Conservation (phyloP, 2,888 invertebrate species). For the Sarcophaga caerulescens region DNA sequence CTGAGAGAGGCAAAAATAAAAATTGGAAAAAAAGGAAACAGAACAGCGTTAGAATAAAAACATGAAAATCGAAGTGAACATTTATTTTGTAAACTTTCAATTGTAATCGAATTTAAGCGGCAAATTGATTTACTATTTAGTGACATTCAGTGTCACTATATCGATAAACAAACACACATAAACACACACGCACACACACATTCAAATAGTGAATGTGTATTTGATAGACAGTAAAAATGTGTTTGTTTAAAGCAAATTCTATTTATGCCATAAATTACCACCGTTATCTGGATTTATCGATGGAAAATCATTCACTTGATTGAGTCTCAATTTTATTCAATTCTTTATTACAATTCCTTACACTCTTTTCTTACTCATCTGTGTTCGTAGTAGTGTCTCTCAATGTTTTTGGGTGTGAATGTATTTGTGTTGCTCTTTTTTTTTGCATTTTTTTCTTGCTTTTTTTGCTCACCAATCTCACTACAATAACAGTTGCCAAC, state of each 20-base stretch:
- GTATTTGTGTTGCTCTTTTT: slow-evolving; percentile 4
- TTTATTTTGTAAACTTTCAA: slow-evolving; percentile 58
- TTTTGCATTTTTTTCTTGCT: background rate
- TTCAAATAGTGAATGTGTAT: slow-evolving; percentile 6
- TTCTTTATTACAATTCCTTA: slow-evolving; percentile 36
- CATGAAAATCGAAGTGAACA: slow-evolving; percentile 23
- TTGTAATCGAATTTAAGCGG: slow-evolving; percentile 64
- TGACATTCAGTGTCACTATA: slow-evolving; percentile 63
- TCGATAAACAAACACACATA: slow-evolving; percentile 36
- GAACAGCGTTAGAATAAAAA: background rate
- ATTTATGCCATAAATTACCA: slow-evolving; percentile 69
- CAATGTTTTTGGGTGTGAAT: background rate
- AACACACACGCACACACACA: too few relatives aligned
- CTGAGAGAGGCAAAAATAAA: too few relatives aligned
- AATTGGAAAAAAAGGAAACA: slow-evolving; percentile 30
- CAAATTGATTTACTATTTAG: slow-evolving; percentile 67
- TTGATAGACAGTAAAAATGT: slow-evolving; percentile 60
- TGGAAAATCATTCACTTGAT: slow-evolving; percentile 70
- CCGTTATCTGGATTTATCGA: slow-evolving; percentile 70
- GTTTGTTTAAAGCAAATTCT: slow-evolving; percentile 61
- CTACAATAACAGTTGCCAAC: background rate
- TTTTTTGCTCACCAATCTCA: background rate
- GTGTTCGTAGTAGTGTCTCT: background rate
- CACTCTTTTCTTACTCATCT: background rate
- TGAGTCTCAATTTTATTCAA: slow-evolving; percentile 65